These are phyloP conservation scores for Apomyelois bistriatella DNA, from an alignment of 2,888 invertebrate species.

Conservation along the genomic window DNA sequence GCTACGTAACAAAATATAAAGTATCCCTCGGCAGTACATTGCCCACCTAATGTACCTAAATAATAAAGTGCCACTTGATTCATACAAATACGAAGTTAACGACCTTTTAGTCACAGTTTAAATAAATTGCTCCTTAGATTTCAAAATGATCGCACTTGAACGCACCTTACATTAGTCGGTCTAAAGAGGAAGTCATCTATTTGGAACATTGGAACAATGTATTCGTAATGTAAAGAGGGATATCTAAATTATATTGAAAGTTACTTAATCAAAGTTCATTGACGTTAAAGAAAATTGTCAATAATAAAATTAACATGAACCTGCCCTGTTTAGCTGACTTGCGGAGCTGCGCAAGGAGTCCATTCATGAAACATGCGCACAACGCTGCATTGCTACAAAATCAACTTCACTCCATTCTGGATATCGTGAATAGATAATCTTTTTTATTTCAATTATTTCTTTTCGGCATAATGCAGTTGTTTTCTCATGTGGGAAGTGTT, in stretches of 20 bases:
- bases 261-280: slow-evolving; percentile 47
- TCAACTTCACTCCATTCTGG: slow-evolving; percentile 60
- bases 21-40: neutral
- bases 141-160: slow-evolving; percentile 20
- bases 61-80: slow-evolving; percentile 1
- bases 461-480: slow-evolving; percentile 44
- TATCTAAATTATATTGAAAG: slow-evolving; percentile 17
- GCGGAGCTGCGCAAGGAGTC: slow-evolving; percentile 62
- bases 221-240: slow-evolving; percentile 18
- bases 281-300: slow-evolving; percentile 59
- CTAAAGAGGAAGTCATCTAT: slow-evolving; percentile 35
- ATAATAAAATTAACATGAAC: slow-evolving; percentile 62
- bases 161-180: slow-evolving; percentile 29
- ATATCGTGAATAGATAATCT: slow-evolving; percentile 50
- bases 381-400: slow-evolving; percentile 75
- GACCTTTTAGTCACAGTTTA: slow-evolving; percentile 15
- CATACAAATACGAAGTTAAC: slow-evolving; percentile 14
- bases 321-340: slow-evolving; percentile 31
- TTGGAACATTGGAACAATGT: slow-evolving; percentile 17
- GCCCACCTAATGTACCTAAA: neutral
- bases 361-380: slow-evolving; percentile 68
- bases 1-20: neutral
- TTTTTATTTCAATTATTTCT: slow-evolving; percentile 37
- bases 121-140: slow-evolving; percentile 6
- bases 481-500: slow-evolving; percentile 26